Evolutionary conservation across 2,113 vertebrate genomes (phyloP).

Genomic region (Hippocampus guttulatus): DNA sequence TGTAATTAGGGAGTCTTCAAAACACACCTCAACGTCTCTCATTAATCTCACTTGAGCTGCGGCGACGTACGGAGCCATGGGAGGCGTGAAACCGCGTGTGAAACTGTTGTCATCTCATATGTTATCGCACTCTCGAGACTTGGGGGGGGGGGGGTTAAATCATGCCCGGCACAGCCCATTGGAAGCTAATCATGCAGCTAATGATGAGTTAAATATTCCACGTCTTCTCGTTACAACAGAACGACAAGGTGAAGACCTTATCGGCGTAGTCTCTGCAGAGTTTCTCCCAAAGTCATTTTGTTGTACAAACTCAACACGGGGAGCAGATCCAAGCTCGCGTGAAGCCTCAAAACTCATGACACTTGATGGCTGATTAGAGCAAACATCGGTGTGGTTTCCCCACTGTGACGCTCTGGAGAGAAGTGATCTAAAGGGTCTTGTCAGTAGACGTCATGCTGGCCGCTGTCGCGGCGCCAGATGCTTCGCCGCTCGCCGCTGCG

Average conservation of each 20-base stretch:
- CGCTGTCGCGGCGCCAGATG: constrained; percentile 45
- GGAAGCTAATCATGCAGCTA: constrained; percentile 66
- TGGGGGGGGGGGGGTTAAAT: constrained; percentile 42
- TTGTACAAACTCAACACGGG: constrained; percentile 27
- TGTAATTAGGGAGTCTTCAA: constrained; percentile 61
- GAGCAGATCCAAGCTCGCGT: constrained; percentile 18
- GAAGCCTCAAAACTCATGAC: constrained; percentile 32
- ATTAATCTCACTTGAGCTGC: constrained; percentile 70
- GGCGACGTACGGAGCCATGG: constrained; percentile 53
- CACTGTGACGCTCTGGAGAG: constrained; percentile 54
- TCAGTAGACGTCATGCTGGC: constrained; percentile 54
- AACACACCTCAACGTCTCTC: constrained; percentile 61
- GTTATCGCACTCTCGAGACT: constrained; percentile 60
- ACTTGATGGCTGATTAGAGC: constrained; percentile 59
- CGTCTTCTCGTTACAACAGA: constrained; percentile 42
- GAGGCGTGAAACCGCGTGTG: constrained; percentile 67
- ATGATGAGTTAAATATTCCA: constrained; percentile 60
- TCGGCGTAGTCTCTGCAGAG: not conserved
- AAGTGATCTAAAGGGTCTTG: constrained; percentile 51
- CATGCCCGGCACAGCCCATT: constrained; percentile 57
- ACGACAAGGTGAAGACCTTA: constrained; percentile 51
- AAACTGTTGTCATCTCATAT: constrained; percentile 70
- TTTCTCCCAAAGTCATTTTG: constrained; percentile 24
- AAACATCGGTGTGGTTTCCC: constrained; percentile 41
- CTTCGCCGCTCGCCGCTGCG: constrained; percentile 37